Percentiles rank a stretch among this genome's conserved stretches.
Evolutionary conservation across 2,113 vertebrate species (phyloP).

Genomic region (Corynorhinus townsendii): DNA sequence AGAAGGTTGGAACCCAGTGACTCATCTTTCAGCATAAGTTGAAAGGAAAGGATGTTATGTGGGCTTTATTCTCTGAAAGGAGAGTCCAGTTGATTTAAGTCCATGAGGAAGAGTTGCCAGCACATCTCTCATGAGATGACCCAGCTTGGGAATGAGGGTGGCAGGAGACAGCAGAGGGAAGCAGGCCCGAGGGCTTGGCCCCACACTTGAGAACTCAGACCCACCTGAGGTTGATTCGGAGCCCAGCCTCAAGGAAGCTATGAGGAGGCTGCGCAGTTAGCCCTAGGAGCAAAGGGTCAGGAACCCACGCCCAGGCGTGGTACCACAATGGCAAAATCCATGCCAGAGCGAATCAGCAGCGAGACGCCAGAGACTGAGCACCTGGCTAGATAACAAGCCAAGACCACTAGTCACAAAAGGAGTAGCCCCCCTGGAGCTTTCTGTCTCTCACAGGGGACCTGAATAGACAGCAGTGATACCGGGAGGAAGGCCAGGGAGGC

Average conservation of each 20-base stretch:
- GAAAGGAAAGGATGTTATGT: slow-evolving; percentile 70
- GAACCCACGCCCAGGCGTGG: not conserved
- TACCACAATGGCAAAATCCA: not conserved
- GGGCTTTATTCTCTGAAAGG: not conserved
- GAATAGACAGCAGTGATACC: not conserved
- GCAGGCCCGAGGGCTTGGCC: not conserved
- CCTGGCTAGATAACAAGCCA: no score
- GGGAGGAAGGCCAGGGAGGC: not conserved
- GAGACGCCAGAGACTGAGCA: not conserved
- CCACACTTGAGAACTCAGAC: not conserved
- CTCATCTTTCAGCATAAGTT: slow-evolving; percentile 25
- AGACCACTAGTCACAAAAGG: not conserved
- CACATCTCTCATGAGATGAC: slow-evolving; percentile 36
- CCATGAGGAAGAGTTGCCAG: not conserved
- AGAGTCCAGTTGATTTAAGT: not conserved
- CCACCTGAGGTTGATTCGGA: not conserved
- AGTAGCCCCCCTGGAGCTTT: not conserved
- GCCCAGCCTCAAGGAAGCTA: not conserved
- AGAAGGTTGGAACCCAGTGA: slow-evolving; percentile 21
- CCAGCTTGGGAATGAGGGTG: not conserved
- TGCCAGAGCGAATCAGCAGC: not conserved
- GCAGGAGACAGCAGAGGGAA: not conserved
- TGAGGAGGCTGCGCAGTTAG: not conserved
- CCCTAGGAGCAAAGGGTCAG: not conserved
- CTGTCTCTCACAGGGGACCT: not conserved